Evolutionary conservation across 92 coral and sea anemone species (phyloP).

Genomic region (Epizoanthus illoricatus): DNA sequence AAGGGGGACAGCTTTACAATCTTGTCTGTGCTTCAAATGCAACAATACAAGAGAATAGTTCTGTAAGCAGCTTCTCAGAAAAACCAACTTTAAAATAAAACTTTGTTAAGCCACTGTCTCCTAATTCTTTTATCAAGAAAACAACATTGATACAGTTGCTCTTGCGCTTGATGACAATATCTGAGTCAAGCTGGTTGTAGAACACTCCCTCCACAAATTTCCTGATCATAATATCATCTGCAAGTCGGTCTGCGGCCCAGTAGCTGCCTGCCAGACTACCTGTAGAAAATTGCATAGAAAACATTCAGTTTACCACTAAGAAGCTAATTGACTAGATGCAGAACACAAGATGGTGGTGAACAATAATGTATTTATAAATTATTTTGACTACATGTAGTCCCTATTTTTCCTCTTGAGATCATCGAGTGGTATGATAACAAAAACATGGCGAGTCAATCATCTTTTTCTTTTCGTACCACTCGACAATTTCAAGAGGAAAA

Average conservation of each 20-base stretch:
- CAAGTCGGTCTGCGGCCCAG: slow-evolving; percentile 88
- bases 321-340: background rate
- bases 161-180: slow-evolving; percentile 86
- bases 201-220: slow-evolving; percentile 95
- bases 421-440: too few species aligned
- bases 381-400: too few species aligned
- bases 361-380: too few species aligned
- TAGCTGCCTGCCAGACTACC: slow-evolving; percentile 91
- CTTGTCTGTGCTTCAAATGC: slow-evolving; percentile 80
- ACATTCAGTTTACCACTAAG: background rate
- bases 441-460: too few species aligned
- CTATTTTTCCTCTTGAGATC: too few species aligned
- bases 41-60: slow-evolving; percentile 83
- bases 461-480: too few species aligned
- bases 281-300: slow-evolving; percentile 23
- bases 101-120: slow-evolving; percentile 62
- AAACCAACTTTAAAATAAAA: slow-evolving; percentile 89
- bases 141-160: slow-evolving; percentile 82
- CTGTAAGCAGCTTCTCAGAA: slow-evolving; percentile 82
- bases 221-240: slow-evolving; percentile 94
- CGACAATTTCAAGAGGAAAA: too few species aligned
- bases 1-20: background rate
- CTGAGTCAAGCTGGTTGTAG: slow-evolving; percentile 81
- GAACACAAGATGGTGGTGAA: background rate
- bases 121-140: slow-evolving; percentile 63